Evolutionary conservation across 2,797 vertebrate genomes (phyloP).

Genomic region (Salarias fasciatus): DNA sequence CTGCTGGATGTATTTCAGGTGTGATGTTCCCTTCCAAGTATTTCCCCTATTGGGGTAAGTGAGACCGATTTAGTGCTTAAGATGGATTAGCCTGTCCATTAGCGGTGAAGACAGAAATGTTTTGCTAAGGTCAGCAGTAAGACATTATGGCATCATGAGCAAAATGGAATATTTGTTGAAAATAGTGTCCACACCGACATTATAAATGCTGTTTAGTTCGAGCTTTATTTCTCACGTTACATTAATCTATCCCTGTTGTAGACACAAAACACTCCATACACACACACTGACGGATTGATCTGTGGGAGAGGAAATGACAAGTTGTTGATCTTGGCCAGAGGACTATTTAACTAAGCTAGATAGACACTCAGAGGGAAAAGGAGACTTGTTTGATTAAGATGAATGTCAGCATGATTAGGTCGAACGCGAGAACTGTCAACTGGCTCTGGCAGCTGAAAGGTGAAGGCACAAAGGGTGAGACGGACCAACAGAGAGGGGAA

Average conservation of each 20-base stretch:
- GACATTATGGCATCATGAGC: conserved; percentile 3
- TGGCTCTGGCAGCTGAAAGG: conserved; percentile 6
- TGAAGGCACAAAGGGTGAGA: conserved; percentile 2
- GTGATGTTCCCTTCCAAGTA: conserved; percentile 23
- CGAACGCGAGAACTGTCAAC: conserved; percentile 33
- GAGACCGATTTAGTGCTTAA: conserved; percentile 20
- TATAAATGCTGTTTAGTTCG: no score
- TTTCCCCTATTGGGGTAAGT: conserved; percentile 22
- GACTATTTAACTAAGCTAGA: conserved; percentile 39
- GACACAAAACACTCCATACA: conserved; percentile 10
- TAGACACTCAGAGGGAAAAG: conserved; percentile 20
- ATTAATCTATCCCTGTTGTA: no score
- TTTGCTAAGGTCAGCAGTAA: conserved; percentile 19
- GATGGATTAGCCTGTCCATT: conserved; percentile 44
- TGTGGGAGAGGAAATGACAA: conserved; percentile 58
- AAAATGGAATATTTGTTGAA: conserved; percentile 17
- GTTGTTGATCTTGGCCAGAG: conserved; percentile 56
- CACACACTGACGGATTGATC: conserved; percentile 55
- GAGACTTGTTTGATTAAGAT: conserved; percentile 48
- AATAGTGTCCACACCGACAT: not conserved
- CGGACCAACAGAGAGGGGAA: conserved; percentile 1
- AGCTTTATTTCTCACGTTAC: no score
- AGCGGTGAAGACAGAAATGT: conserved; percentile 36
- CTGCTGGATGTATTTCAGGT: conserved; percentile 14
- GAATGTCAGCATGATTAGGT: conserved; percentile 42